phyloP scores from a whole-genome alignment of 2,797 vertebrate species.

The Chelidonichthys spinosus region DNA sequence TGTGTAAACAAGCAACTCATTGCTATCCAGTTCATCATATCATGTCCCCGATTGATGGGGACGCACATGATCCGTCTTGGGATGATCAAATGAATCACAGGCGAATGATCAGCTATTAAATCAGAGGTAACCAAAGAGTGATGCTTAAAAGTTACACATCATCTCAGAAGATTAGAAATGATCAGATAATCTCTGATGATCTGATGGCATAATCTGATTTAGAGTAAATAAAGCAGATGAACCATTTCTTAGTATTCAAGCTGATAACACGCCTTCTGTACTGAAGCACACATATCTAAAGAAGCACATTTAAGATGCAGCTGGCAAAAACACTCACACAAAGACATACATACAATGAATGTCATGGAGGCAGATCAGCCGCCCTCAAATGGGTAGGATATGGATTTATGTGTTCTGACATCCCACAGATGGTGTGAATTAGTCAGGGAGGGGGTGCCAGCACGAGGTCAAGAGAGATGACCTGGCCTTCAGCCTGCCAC shows the following conservation, averaged over 20 bases:
- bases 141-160: slow-evolving; percentile 19
- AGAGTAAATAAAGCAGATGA: slow-evolving; percentile 52
- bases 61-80: background rate
- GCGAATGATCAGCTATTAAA: background rate
- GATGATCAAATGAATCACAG: background rate
- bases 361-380: slow-evolving; percentile 53
- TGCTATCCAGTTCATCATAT: background rate
- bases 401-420: slow-evolving; percentile 80
- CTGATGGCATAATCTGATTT: slow-evolving; percentile 31
- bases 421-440: slow-evolving; percentile 81
- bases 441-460: slow-evolving; percentile 73
- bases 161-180: slow-evolving; percentile 45
- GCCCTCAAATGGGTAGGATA: slow-evolving; percentile 66
- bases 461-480: slow-evolving; percentile 73
- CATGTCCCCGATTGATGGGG: background rate
- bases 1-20: background rate
- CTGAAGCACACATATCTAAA: slow-evolving; percentile 7
- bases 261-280: slow-evolving; percentile 25
- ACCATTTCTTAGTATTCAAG: slow-evolving; percentile 24
- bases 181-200: slow-evolving; percentile 54
- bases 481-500: slow-evolving; percentile 77
- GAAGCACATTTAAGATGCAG: slow-evolving; percentile 34
- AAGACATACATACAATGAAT: slow-evolving; percentile 32
- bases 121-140: background rate
- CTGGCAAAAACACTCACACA: slow-evolving; percentile 16